Conservation (phyloP, 2,797 vertebrate species). For the Takifugu ocellatus region DNA sequence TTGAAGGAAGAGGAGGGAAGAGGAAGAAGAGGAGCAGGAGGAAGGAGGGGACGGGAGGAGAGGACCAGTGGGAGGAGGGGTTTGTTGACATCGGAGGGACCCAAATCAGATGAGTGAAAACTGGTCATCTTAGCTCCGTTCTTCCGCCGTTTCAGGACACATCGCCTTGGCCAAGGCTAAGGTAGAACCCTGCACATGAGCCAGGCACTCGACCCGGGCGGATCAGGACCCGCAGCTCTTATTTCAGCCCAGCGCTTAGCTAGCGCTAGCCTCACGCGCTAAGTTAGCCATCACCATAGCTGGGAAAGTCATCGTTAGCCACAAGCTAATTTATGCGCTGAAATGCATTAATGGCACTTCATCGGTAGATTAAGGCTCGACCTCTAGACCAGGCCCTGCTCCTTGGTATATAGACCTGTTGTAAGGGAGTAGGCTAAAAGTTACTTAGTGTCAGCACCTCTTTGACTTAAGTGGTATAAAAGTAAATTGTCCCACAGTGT, state of each 20-base stretch:
- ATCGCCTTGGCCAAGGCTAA: conserved; percentile 49
- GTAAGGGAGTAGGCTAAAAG: not conserved
- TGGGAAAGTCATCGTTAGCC: conserved; percentile 67
- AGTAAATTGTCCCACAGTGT: conserved; percentile 25
- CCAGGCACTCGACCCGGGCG: conserved; percentile 3
- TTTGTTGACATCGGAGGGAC: conserved; percentile 81
- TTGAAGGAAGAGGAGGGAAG: not conserved
- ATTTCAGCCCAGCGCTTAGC: conserved; percentile 18
- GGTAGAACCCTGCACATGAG: conserved; percentile 35
- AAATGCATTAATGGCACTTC: conserved; percentile 21
- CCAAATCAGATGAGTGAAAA: conserved; percentile 67
- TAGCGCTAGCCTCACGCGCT: conserved; percentile 50
- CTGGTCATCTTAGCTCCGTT: conserved; percentile 24
- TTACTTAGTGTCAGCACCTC: not conserved
- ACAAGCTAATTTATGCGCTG: conserved; percentile 45
- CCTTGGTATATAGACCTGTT: not conserved
- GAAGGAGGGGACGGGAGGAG: not conserved
- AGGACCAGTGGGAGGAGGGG: conserved; percentile 54
- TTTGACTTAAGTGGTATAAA: conserved; percentile 18
- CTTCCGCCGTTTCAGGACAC: conserved; percentile 36
- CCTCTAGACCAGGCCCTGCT: conserved; percentile 18
- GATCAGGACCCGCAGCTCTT: conserved; percentile 21
- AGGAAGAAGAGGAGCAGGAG: not conserved
- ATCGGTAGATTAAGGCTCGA: conserved; percentile 11
- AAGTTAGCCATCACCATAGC: conserved; percentile 44